Percentiles rank a stretch among this genome's conserved stretches.
Evolutionary conservation across 2,113 vertebrate species (phyloP).

Genomic region (Leptobrachium ailaonicum): DNA sequence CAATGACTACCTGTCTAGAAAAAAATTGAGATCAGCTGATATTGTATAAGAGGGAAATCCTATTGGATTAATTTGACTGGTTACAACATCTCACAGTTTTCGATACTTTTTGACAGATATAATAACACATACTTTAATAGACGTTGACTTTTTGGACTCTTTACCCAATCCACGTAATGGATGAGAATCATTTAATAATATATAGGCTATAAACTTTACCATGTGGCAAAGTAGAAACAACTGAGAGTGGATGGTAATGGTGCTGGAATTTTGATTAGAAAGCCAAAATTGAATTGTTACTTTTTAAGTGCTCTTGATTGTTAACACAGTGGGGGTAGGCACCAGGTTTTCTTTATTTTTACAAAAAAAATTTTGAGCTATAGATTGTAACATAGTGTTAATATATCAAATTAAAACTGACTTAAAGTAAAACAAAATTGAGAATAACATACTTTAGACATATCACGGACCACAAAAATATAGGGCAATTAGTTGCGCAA

Average conservation of each 20-base stretch:
- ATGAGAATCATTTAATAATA: background rate
- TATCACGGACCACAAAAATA: no score
- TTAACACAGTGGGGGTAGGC: background rate
- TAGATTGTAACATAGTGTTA: no score
- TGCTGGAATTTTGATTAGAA: background rate
- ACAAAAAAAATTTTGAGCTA: no score
- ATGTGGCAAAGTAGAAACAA: background rate
- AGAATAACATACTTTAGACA: no score
- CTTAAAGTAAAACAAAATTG: no score
- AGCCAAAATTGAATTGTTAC: no score
- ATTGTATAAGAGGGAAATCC: background rate
- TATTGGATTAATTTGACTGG: background rate
- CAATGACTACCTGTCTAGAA: constrained; percentile 7
- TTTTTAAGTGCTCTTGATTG: background rate
- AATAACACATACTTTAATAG: background rate
- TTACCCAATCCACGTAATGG: background rate
- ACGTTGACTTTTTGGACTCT: background rate
- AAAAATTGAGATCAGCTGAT: background rate
- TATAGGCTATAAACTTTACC: background rate
- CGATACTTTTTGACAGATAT: background rate
- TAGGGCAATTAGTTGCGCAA: no score
- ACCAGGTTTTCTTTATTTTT: no score
- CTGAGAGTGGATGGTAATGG: background rate
- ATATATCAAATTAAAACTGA: no score
- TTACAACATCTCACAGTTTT: background rate